Evolutionary conservation across 2,888 invertebrate species (phyloP).

Genomic region (Cephus rjabovi): DNA sequence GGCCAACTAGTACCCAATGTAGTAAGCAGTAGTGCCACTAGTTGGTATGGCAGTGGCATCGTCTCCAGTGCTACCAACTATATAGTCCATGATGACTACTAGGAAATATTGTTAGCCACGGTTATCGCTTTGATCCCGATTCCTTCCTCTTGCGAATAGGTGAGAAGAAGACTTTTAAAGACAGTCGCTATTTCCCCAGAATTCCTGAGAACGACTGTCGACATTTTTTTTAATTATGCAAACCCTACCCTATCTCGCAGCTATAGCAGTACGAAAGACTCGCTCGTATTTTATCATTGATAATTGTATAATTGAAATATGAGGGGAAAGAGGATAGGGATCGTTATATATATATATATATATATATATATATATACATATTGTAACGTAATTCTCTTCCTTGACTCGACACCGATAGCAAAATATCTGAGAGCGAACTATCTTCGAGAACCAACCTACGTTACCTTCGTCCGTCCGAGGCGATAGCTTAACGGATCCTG

Average conservation of each 20-base stretch:
- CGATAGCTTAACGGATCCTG: too few relatives aligned
- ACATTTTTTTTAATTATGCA: conserved; percentile 33
- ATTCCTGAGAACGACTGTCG: neutral
- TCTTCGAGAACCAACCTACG: too few relatives aligned
- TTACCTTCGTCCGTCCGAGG: too few relatives aligned
- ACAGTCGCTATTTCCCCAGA: neutral
- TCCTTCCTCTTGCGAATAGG: neutral
- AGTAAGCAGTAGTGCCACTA: conserved; percentile 25
- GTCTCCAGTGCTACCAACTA: neutral
- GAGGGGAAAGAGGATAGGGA: neutral
- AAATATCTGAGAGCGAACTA: too few relatives aligned
- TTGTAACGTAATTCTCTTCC: too few relatives aligned
- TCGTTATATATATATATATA: too few relatives aligned
- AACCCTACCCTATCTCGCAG: neutral
- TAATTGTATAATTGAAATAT: neutral
- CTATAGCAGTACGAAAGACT: neutral
- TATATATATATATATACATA: too few relatives aligned
- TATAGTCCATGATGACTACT: conserved; percentile 17
- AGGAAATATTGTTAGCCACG: conserved; percentile 48
- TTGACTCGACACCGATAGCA: too few relatives aligned
- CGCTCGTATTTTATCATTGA: neutral
- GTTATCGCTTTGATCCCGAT: conserved; percentile 34
- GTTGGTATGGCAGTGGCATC: neutral
- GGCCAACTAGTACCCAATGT: conserved; percentile 37
- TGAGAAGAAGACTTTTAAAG: neutral